Percentiles rank a stretch among this genome's conserved stretches.
phyloP scores from a whole-genome alignment of 2,888 invertebrate species.

The Elmis aenea region DNA sequence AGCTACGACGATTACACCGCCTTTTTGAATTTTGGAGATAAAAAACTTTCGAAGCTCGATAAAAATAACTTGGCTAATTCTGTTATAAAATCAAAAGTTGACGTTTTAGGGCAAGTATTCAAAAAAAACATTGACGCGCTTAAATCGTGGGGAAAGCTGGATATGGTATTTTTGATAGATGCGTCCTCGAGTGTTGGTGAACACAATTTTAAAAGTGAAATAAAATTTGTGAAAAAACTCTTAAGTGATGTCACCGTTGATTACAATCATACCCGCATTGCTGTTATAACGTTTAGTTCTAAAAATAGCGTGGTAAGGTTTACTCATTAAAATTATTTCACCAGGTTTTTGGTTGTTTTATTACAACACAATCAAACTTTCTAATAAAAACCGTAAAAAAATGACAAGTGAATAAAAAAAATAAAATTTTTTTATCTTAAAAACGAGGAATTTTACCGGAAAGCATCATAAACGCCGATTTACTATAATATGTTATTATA shows the following conservation, averaged over 20 bases:
- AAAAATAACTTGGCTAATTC: slow-evolving; percentile 38
- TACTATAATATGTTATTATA: too few relatives aligned
- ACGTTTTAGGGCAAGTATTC: slow-evolving; percentile 51
- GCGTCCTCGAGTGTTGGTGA: slow-evolving; percentile 65
- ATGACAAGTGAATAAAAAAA: too few relatives aligned
- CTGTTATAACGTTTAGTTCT: slow-evolving; percentile 62
- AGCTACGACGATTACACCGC: slow-evolving; percentile 34
- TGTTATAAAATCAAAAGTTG: slow-evolving; percentile 50
- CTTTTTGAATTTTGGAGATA: slow-evolving; percentile 43
- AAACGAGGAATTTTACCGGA: too few relatives aligned
- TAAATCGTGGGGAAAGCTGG: slow-evolving; percentile 46
- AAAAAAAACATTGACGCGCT: slow-evolving; percentile 53
- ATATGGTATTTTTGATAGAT: slow-evolving; percentile 64
- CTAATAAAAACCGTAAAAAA: too few relatives aligned
- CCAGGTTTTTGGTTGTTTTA: too few relatives aligned
- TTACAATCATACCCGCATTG: slow-evolving; percentile 57
- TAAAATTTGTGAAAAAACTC: slow-evolving; percentile 62
- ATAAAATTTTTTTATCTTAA: too few relatives aligned
- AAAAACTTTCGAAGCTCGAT: slow-evolving; percentile 35
- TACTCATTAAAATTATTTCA: too few relatives aligned
- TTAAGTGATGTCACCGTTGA: slow-evolving; percentile 63
- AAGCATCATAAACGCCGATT: too few relatives aligned
- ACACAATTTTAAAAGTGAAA: slow-evolving; percentile 60
- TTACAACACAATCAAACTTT: too few relatives aligned
- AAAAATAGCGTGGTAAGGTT: slow-evolving; percentile 51